Percentiles rank a stretch among this genome's conserved stretches.
Conservation (phyloP, 2,113 vertebrate genomes). For the Bettongia penicillata region DNA sequence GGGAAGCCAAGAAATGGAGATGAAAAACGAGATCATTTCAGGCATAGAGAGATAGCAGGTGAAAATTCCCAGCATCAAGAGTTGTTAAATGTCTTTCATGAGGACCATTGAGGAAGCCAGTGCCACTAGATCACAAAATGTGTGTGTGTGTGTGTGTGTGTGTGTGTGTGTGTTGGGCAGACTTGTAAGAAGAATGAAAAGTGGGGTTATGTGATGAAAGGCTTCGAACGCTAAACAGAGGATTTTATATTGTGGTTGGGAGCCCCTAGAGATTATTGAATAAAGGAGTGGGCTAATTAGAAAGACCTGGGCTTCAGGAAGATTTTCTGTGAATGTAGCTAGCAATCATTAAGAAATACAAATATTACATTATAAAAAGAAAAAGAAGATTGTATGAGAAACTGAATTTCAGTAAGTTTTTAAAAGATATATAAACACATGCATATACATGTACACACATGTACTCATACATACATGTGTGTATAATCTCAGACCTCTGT, state of each 20-base stretch:
- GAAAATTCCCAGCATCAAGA: neutral
- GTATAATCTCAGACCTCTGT: neutral
- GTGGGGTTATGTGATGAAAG: no score
- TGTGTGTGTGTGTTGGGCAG: no score
- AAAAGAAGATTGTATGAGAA: neutral
- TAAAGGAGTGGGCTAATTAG: neutral
- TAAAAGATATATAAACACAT: neutral
- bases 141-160: neutral
- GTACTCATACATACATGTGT: no score
- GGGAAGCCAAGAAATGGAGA: neutral
- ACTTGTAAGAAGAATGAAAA: neutral
- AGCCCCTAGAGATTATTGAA: neutral
- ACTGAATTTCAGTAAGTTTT: neutral
- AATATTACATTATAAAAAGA: neutral
- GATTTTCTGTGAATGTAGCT: neutral
- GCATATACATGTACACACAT: neutral
- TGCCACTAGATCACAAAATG: neutral
- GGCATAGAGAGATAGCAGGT: no score
- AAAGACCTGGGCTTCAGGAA: neutral
- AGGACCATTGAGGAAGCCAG: neutral
- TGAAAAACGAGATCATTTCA: neutral
- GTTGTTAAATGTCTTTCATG: neutral
- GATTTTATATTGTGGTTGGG: neutral
- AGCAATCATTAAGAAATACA: neutral
- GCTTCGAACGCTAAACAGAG: neutral